Evolutionary conservation across 92 coral and sea anemone species (phyloP).

Genomic region (Epizoanthus rinbou): DNA sequence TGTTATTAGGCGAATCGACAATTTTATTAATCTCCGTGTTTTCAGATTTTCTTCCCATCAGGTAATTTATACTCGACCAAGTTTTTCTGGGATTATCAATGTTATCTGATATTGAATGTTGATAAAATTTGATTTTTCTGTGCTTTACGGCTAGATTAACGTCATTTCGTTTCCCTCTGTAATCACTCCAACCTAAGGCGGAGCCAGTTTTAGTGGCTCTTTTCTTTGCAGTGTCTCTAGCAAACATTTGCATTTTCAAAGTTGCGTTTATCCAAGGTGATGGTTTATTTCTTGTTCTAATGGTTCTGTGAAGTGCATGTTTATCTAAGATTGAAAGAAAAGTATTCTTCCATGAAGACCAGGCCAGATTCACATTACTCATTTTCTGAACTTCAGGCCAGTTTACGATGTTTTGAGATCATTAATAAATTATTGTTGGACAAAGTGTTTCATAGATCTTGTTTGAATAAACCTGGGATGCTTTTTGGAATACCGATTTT

Average conservation of each 20-base stretch:
- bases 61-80: constrained; percentile 31
- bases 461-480: not conserved
- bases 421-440: no score
- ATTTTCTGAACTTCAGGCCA: not conserved
- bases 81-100: constrained; percentile 33
- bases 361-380: constrained; percentile 8
- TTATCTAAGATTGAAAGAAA: constrained; percentile 33
- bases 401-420: not conserved
- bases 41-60: constrained; percentile 45
- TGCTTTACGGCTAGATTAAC: constrained; percentile 26
- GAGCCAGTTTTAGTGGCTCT: constrained; percentile 45
- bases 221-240: constrained; percentile 45
- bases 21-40: constrained; percentile 25
- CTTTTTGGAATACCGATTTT: constrained; percentile 5
- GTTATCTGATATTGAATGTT: constrained; percentile 17
- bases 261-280: constrained; percentile 51
- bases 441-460: not conserved
- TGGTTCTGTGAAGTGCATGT: constrained; percentile 42
- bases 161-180: constrained; percentile 30
- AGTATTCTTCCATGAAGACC: constrained; percentile 13
- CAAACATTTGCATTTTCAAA: constrained; percentile 46
- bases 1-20: constrained; percentile 3
- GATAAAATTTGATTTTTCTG: constrained; percentile 31
- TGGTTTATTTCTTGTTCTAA: constrained; percentile 47
- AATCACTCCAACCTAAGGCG: constrained; percentile 20